These are phyloP conservation scores for Protobothrops flavoviridis DNA, from an alignment of 2,113 vertebrate species.

Conservation along the genomic window DNA sequence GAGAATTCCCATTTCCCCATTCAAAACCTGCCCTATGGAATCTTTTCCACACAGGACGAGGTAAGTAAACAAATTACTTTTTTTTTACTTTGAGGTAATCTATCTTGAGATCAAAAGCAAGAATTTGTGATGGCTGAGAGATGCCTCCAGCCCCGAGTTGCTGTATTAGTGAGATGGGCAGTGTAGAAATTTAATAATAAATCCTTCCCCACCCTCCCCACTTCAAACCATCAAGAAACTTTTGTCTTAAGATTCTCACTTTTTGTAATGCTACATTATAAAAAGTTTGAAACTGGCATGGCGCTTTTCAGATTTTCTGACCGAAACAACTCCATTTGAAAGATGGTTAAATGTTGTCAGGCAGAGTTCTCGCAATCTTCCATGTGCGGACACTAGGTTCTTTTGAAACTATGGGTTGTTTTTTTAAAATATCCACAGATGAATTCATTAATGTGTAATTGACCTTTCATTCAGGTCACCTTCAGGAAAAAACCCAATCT, in stretches of 20 bases:
- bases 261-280: not conserved
- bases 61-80: too few species aligned
- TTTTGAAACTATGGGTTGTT: not conserved
- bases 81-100: too few species aligned
- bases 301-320: not conserved
- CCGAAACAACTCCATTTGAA: not conserved
- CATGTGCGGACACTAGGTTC: not conserved
- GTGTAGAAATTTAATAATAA: not conserved
- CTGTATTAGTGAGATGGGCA: not conserved
- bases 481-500: not conserved
- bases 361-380: not conserved
- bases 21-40: too few species aligned
- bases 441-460: not conserved
- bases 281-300: not conserved
- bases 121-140: not conserved
- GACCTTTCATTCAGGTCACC: not conserved
- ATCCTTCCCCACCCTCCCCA: not conserved
- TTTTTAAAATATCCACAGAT: not conserved
- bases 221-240: not conserved
- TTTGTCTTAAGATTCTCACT: not conserved
- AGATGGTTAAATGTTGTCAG: not conserved
- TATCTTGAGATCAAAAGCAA: not conserved
- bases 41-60: too few species aligned
- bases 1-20: too few species aligned
- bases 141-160: not conserved